Conservation (phyloP, 2,113 vertebrate genomes). For the Ciconia maguari region DNA sequence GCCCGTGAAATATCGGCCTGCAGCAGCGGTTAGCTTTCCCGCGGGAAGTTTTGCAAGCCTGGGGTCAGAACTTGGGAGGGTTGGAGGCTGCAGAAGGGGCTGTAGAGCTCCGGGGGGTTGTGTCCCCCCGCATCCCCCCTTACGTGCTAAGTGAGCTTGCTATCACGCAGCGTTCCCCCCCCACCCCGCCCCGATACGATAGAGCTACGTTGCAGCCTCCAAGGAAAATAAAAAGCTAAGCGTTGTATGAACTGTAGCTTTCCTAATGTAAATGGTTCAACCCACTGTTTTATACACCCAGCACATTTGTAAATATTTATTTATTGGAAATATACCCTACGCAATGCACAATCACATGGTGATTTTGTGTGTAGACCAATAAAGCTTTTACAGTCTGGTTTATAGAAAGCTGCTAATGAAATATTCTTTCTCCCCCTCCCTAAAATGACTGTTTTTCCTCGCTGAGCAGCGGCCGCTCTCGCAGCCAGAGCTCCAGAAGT, state of each 20-base stretch:
- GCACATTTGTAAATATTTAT: conserved; percentile 74
- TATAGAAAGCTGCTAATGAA: neutral
- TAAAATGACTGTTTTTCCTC: neutral
- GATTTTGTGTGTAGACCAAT: conserved; percentile 49
- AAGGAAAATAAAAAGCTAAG: neutral
- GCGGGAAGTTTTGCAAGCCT: neutral
- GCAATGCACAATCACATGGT: conserved; percentile 41
- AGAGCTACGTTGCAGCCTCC: neutral
- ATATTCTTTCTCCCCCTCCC: neutral
- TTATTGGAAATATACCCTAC: conserved; percentile 66
- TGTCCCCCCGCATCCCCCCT: neutral
- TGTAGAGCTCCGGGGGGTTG: neutral
- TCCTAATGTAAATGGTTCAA: conserved; percentile 22
- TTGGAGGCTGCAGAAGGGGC: neutral
- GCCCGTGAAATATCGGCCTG: neutral
- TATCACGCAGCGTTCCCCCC: neutral
- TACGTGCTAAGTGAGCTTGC: neutral
- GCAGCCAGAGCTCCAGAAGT: neutral
- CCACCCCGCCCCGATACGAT: neutral
- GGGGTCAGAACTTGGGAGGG: neutral
- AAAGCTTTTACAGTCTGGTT: conserved; percentile 54
- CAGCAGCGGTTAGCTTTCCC: neutral
- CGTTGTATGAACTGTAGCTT: neutral
- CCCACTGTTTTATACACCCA: conserved; percentile 1
- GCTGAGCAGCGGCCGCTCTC: neutral